These are phyloP conservation scores for Drosophila suboccidentalis DNA, from an alignment of 2,888 invertebrate species.

Conservation along the genomic window DNA sequence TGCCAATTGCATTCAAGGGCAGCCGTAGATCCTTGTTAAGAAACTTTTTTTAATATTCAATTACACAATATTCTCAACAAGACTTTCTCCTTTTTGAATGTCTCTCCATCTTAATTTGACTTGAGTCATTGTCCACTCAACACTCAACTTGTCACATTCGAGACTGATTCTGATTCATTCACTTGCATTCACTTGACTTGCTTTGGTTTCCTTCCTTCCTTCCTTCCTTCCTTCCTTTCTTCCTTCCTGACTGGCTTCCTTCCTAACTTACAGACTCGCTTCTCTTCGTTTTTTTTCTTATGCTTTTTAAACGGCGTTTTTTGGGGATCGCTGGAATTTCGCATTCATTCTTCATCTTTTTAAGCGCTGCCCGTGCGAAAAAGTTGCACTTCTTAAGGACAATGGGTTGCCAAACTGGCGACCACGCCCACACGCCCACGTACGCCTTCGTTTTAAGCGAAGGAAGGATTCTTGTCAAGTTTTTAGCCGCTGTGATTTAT, in stretches of 20 bases:
- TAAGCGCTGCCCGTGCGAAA: conserved; percentile 23
- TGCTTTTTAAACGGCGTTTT: conserved; percentile 4
- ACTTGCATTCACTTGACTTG: conserved; percentile 2
- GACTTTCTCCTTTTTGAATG: background rate
- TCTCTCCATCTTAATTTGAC: conserved; percentile 3
- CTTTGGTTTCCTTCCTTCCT: conserved; percentile 5
- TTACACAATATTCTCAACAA: background rate
- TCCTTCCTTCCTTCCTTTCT: background rate
- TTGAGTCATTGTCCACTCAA: conserved; percentile 8
- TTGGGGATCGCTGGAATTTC: conserved; percentile 10
- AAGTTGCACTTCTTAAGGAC: conserved; percentile 4
- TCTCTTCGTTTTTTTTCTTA: conserved; percentile 3
- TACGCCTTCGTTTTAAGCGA: too few species aligned
- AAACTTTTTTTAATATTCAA: background rate
- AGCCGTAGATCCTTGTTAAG: background rate
- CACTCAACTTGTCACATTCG: conserved; percentile 26
- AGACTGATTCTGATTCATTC: conserved; percentile 13
- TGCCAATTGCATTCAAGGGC: background rate
- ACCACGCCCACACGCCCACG: background rate
- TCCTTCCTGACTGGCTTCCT: background rate
- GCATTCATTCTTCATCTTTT: conserved; percentile 31
- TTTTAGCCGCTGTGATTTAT: conserved; percentile 79
- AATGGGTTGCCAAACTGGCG: conserved; percentile 24
- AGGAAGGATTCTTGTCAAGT: conserved; percentile 43
- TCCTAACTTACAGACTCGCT: background rate